Percentiles rank a stretch among this genome's conserved stretches.
These are phyloP conservation scores for Propithecus coquereli DNA, from an alignment of 2,113 vertebrate species.

Conservation along the genomic window DNA sequence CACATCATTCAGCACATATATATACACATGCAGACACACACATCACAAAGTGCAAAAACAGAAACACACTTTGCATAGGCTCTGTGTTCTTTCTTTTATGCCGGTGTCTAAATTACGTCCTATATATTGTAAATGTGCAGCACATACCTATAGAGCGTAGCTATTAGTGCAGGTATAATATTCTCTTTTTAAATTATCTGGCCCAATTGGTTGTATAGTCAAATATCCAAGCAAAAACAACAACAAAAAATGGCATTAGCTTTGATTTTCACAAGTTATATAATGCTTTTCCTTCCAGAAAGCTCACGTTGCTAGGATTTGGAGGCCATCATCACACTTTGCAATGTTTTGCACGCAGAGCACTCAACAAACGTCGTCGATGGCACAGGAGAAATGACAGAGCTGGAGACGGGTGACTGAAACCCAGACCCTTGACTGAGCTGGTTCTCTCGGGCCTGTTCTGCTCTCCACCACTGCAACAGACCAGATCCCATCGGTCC, in stretches of 20 bases:
- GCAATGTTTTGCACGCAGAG: fast-evolving
- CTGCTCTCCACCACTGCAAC: neutral
- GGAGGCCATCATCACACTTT: too few species aligned
- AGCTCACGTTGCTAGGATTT: neutral
- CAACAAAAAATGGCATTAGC: neutral
- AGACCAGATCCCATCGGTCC: too few species aligned
- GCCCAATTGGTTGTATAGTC: neutral
- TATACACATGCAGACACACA: neutral
- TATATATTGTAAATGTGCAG: neutral
- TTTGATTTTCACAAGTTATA: neutral
- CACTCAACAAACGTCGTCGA: too few species aligned
- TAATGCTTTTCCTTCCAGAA: neutral
- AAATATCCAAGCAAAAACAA: neutral
- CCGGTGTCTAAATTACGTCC: too few species aligned
- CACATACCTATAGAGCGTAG: neutral
- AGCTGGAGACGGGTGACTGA: fast-evolving
- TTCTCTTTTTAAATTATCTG: too few species aligned
- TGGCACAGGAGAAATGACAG: too few species aligned
- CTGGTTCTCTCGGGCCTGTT: neutral
- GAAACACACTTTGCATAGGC: too few species aligned
- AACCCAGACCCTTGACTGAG: fast-evolving
- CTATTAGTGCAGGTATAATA: too few species aligned
- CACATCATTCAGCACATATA: neutral
- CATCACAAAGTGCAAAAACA: neutral
- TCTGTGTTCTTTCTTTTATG: neutral